phyloP scores from a whole-genome alignment of 2,797 vertebrate genomes.

The Chiroxiphia lanceolata region DNA sequence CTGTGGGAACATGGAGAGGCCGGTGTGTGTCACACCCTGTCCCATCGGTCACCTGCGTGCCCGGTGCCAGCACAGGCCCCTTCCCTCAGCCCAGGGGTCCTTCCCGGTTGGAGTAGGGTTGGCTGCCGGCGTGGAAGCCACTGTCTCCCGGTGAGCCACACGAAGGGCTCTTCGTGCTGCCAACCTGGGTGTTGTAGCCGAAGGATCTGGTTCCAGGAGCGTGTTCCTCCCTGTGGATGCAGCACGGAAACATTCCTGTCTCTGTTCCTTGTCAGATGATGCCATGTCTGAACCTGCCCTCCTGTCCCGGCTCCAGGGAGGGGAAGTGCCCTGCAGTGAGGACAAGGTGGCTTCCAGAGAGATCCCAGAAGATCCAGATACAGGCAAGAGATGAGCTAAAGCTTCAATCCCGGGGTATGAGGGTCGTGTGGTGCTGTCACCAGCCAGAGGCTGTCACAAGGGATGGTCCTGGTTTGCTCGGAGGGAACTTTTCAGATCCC shows the following conservation, averaged over 20 bases:
- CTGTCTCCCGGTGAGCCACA: too few species aligned
- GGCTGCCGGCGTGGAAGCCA: background rate
- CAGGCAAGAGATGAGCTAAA: conserved; percentile 8
- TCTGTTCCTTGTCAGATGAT: background rate
- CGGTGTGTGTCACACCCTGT: fast-evolving
- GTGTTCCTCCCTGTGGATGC: background rate
- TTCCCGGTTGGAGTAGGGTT: background rate
- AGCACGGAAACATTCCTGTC: fast-evolving
- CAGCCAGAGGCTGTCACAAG: fast-evolving
- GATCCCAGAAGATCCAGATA: background rate
- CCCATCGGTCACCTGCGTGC: background rate
- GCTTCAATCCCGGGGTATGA: fast-evolving
- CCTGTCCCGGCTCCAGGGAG: conserved; percentile 27
- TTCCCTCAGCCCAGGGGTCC: background rate
- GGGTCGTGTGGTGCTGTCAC: background rate
- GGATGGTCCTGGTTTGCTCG: fast-evolving
- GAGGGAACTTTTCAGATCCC: background rate
- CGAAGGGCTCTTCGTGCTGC: background rate
- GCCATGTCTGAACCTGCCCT: conserved; percentile 42
- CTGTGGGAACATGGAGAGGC: fast-evolving
- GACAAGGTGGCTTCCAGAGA: background rate
- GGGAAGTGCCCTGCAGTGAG: conserved; percentile 22
- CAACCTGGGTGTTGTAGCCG: too few species aligned
- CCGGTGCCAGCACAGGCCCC: background rate
- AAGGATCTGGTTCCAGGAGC: background rate